Percentiles rank a stretch among this genome's conserved stretches.
Conservation (phyloP, 2,113 vertebrate genomes). For the Oreochromis spilurus region DNA sequence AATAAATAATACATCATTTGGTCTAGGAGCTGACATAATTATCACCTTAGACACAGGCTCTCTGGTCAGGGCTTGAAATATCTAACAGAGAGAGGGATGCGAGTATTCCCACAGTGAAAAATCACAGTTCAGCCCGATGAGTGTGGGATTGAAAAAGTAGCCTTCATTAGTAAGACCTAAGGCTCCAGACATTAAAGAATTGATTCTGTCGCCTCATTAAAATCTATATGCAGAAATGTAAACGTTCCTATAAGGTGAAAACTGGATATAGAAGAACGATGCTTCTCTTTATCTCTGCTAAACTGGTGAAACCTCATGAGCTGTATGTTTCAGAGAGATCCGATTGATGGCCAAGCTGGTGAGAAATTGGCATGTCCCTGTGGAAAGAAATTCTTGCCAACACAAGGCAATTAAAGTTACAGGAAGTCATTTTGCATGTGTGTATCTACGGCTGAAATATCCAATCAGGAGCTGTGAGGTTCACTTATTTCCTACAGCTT, state of each 20-base stretch:
- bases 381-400: slow-evolving; percentile 83
- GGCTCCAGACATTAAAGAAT: background rate
- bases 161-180: background rate
- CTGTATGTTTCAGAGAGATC: rapidly evolving
- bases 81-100: slow-evolving; percentile 26
- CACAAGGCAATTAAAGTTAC: slow-evolving; percentile 88
- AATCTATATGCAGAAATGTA: background rate
- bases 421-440: slow-evolving; percentile 85
- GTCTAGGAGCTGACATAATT: slow-evolving; percentile 74
- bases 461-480: slow-evolving; percentile 73
- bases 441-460: slow-evolving; percentile 80
- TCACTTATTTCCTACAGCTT: slow-evolving; percentile 22
- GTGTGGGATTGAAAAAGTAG: background rate
- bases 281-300: background rate
- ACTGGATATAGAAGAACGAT: background rate
- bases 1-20: slow-evolving; percentile 79
- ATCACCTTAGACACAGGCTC: slow-evolving; percentile 65
- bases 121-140: background rate
- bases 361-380: slow-evolving; percentile 79
- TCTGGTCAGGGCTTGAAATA: slow-evolving; percentile 41
- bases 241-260: background rate
- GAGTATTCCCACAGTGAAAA: background rate
- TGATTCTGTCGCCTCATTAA: background rate
- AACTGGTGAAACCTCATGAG: background rate
- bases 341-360: slow-evolving; percentile 36